These are phyloP conservation scores for Acanthurus tractus DNA, from an alignment of 2,797 vertebrate genomes.

Conservation along the genomic window DNA sequence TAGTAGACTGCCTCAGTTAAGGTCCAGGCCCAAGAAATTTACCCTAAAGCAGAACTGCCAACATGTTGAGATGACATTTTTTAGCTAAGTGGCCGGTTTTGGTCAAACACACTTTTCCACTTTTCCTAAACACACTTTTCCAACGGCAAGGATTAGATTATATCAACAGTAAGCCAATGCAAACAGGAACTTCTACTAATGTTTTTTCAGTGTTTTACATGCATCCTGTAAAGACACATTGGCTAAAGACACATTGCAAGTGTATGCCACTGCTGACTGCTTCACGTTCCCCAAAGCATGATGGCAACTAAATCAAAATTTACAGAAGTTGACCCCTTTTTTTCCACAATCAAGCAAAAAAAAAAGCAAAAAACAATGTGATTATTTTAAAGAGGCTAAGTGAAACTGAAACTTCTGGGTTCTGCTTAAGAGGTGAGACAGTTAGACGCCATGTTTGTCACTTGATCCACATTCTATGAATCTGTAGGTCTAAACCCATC, in stretches of 20 bases:
- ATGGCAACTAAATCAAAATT: not conserved
- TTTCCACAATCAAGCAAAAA: not conserved
- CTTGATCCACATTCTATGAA: constrained; percentile 13
- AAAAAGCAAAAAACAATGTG: not conserved
- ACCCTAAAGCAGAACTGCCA: constrained; percentile 13
- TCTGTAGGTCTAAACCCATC: not conserved
- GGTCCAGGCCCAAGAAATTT: constrained; percentile 6
- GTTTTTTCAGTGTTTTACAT: no score
- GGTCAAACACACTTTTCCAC: not conserved
- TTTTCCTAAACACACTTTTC: not conserved
- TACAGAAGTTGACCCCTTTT: no score
- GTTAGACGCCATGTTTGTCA: not conserved
- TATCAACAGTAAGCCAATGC: not conserved
- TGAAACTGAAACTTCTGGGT: not conserved
- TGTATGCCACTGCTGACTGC: not conserved
- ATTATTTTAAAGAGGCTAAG: not conserved
- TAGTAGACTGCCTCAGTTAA: not conserved
- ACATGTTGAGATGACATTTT: not conserved
- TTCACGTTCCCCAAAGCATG: not conserved
- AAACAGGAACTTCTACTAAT: not conserved
- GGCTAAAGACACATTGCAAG: no score
- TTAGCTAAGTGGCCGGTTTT: not conserved
- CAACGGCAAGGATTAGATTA: not conserved
- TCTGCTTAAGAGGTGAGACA: no score
- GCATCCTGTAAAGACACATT: no score